Base-by-base conservation (phyloP, 1,140 invertebrate genomes). In the Cotesia chilonis region DNA sequence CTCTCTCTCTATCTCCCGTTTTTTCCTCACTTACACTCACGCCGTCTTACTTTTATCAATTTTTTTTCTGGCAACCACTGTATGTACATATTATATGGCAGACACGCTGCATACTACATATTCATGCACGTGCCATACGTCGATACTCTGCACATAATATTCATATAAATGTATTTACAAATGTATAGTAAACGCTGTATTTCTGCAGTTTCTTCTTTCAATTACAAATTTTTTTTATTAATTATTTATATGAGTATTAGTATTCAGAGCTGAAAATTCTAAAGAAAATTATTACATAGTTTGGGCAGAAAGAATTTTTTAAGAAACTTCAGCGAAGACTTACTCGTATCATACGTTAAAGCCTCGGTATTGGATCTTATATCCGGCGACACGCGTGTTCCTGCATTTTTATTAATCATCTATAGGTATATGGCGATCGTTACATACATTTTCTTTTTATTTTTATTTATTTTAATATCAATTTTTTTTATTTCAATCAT, bases 321-420 rank as follows among this genome's bases (percentile, higher is more conserved):
- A 12, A 14, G 17, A 14, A 17, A n/a, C n/a, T 14, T 6, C 9
- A 28, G 7, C 14, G 17, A 59, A 9, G 20, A 20, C 17, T 17
- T 20, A 28, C 9, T 59, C 57, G 55, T 17, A 59, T 59, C 9
- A 59, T 36, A 63, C 28, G 36, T 63, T n/a, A 6, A 9, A 37
- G 54, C 70, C 38, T 66, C 70, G 60, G 64, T 69, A 75, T 79
- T 78, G 80, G 79, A 76, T 71, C 76, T 83, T 80, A 84, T 85
- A 85, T 87, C 84, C 84, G 84, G 84, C 80, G 79, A 81, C 76
- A 81, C 78, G 79, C 84, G 83, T 87, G 84, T 72, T 75, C 75
- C 74, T 71, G 84, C 84, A 86, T 86, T 80, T 85, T 85, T 85
- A 87, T 85, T 81, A 83, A 83, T 84, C 80, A 76, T 73, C 81